Evolutionary conservation across 2,888 invertebrate species (phyloP).

Genomic region (Drosophila mimetica): DNA sequence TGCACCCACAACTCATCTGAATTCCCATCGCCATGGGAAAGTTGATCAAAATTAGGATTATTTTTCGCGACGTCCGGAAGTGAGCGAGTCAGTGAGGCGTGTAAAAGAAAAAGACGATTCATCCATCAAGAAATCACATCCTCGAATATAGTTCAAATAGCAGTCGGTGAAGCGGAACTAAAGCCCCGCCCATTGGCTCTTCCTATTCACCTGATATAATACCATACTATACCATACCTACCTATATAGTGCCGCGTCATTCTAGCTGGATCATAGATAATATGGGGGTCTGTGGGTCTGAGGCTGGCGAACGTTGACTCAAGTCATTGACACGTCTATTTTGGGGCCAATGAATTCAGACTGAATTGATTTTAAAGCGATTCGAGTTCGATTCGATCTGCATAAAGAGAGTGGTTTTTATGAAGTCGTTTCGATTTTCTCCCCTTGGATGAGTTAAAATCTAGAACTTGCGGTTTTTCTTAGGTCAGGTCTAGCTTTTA

Average conservation of each 20-base stretch:
- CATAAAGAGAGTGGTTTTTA: slow-evolving; percentile 21
- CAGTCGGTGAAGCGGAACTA: slow-evolving; percentile 18
- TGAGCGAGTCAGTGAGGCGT: slow-evolving; percentile 36
- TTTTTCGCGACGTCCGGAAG: slow-evolving; percentile 32
- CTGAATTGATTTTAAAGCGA: slow-evolving; percentile 8
- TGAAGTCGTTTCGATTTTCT: not conserved
- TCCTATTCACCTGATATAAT: slow-evolving; percentile 12
- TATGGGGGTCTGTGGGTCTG: not conserved
- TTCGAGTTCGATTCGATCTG: not conserved
- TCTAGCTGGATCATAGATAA: slow-evolving; percentile 1
- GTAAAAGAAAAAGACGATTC: slow-evolving; percentile 10
- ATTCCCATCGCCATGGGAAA: slow-evolving; percentile 6
- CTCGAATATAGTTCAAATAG: slow-evolving; percentile 32
- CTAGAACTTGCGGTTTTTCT: slow-evolving; percentile 1
- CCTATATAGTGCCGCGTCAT: slow-evolving; percentile 13
- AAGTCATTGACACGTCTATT: slow-evolving; percentile 41
- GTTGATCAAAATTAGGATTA: slow-evolving; percentile 6
- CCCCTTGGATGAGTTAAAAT: not conserved
- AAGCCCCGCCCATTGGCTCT: slow-evolving; percentile 14
- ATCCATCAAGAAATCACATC: slow-evolving; percentile 6
- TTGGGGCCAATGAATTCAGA: slow-evolving; percentile 32
- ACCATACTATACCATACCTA: not conserved
- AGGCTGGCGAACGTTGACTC: slow-evolving; percentile 14
- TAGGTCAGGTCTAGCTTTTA: not conserved
- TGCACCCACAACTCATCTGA: slow-evolving; percentile 3